Base-by-base conservation (phyloP, 1,140 invertebrate species). In the Metopolophium dirhodum region DNA sequence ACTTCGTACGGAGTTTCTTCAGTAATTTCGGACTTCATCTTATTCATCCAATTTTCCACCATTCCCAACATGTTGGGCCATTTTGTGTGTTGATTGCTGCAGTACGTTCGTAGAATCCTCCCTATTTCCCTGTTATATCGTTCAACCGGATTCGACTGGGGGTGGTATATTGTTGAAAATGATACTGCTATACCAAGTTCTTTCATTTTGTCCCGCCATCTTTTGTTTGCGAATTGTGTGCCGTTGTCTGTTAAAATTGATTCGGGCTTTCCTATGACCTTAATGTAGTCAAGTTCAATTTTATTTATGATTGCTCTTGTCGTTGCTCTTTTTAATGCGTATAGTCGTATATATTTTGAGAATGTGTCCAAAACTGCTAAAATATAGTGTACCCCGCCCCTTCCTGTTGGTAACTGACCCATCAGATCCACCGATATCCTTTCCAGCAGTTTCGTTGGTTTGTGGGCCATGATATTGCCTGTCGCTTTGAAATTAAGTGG, bases 301-400 rank as follows among this genome's bases (percentile, higher is more conserved):
- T 35, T 11, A 8, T 86, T 86, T 14, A 93, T 0, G 7, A 54
- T 86, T 0, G 30, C 57, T 9, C 6, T 35, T 0, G 77, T 86
- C 0, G 45, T 86, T n/a, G 54, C 47, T 23, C 47, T 22, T 45
- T 93, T 93, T 8, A 86, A 1, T 22, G 57, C 49, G 35, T 86
- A 93, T 51, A 86, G 4, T 86, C 57, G 57, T 54, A 54, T n/a
- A 51, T 57, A 93, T 57, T 82, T 82, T 26, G 37, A 49, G 41
- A 49, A 93, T 23, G 85, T 87, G 54, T 93, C 91, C 6, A n/a
- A n/a, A 7, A 86, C 8, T n/a, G 54, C 91, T 41, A 93, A 26
- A 7, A 93, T 47, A 49, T 83, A 49, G 14, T 54, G 49, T 23
- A 87, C 49, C 0, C 91, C 91, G 0, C 77, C 77, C 2, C 82